Evolutionary conservation across 2,113 vertebrate species (phyloP).

Genomic region (Grantiella picta): DNA sequence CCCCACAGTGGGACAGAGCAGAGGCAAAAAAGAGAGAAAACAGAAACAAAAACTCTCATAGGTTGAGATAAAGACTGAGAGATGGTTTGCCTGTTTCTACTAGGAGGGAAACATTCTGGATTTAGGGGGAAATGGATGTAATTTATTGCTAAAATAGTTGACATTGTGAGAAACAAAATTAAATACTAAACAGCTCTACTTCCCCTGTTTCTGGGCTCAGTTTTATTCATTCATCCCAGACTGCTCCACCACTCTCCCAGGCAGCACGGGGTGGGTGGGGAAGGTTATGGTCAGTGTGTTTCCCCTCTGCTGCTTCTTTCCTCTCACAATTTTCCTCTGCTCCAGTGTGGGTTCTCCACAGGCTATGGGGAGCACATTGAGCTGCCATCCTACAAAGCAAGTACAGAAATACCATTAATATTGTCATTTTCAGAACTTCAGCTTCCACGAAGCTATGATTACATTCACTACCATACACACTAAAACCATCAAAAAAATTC

Average conservation of each 20-base stretch:
- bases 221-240: background rate
- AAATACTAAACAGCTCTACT: background rate
- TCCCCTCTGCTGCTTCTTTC: background rate
- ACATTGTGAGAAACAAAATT: background rate
- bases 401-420: background rate
- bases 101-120: background rate
- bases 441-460: background rate
- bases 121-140: background rate
- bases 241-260: background rate
- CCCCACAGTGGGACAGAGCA: background rate
- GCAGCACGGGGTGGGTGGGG: fast-evolving
- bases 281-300: background rate
- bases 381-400: background rate
- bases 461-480: background rate
- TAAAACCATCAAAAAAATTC: background rate
- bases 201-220: background rate
- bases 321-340: background rate
- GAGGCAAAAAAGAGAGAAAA: background rate
- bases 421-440: background rate
- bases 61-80: background rate
- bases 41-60: background rate
- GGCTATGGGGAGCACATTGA: background rate
- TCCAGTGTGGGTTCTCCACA: fast-evolving
- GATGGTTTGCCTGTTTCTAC: background rate
- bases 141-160: background rate